Evolutionary conservation across 2,888 invertebrate species (phyloP), one percentile per base, ranked within the genome.

Genomic region (Buathra laborator): DNA sequence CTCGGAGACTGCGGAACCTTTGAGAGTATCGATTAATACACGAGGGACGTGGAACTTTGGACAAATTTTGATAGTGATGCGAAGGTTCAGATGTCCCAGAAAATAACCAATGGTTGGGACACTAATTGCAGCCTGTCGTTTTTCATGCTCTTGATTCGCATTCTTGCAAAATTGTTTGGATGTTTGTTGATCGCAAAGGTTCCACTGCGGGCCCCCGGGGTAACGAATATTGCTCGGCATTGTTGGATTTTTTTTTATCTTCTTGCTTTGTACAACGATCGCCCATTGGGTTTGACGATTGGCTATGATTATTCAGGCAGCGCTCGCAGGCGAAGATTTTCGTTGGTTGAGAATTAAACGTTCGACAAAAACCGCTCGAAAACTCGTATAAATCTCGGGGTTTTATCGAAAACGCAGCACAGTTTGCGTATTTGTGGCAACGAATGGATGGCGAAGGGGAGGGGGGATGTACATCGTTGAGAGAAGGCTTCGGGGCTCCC

Each of bases 401-500:
- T 24, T 48, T 72, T 72, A 53, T 72, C 44, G 72, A 72, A 80
- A 53, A 24, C 66, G n/a, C 43, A 56, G 53, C 56, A 19, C 51
- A 71, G 62, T 51, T 62, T 66, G 51, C 51, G 64, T 76, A 66
- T 76, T 64, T 66, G 76, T 37, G 76, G 29, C 14, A 16, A 44
- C 53, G 14, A 24, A 56, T 64, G 56, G 48, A 66, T 16, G 76
- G 10, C n/a, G 51, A 24, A 24, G 24, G 24, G 46, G 46, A 0
- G 46, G 46, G 75, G 66, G 16, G 51, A 66, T 48, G 51, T 66
- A 74, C 29, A 67, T 77, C 51, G 77, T 68, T 16, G 77, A 62
- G 53, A 59, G 78, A 74, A 82, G 51, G 43, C 67, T 66, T 56
- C 44, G 78, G 46, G 78, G 37, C 37, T 37, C 67, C 56, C 74